Evolutionary conservation across 2,797 vertebrate genomes (phyloP).

Genomic region (Catostomus latipinnis): DNA sequence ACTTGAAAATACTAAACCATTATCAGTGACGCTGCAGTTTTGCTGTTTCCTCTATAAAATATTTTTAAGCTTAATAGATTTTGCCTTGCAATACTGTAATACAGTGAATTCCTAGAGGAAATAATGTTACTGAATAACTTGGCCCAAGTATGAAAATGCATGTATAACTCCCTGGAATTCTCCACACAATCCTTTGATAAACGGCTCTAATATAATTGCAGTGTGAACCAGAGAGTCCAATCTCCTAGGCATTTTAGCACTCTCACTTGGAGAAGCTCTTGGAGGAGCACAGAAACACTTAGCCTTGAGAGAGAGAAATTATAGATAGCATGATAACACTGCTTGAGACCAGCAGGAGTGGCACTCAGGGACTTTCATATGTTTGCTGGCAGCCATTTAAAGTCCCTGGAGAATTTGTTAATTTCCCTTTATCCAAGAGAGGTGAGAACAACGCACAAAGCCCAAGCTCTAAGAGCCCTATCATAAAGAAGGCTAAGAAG

Average conservation of each 20-base stretch:
- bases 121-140: conserved; percentile 20
- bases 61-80: conserved; percentile 1
- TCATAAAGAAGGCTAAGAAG: background rate
- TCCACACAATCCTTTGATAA: conserved; percentile 16
- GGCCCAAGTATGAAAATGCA: background rate
- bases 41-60: background rate
- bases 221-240: conserved; percentile 3
- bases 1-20: background rate
- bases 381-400: conserved; percentile 33
- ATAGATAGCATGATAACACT: conserved; percentile 28
- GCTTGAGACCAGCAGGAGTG: conserved; percentile 22
- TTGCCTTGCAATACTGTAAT: background rate
- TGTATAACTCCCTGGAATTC: conserved; percentile 1
- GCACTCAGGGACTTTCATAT: conserved; percentile 24
- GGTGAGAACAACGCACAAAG: conserved; percentile 20
- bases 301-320: conserved; percentile 26
- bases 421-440: conserved; percentile 25
- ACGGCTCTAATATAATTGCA: conserved; percentile 16
- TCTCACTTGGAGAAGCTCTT: conserved; percentile 18
- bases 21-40: background rate
- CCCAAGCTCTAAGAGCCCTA: conserved; percentile 39
- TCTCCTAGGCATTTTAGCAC: conserved; percentile 34
- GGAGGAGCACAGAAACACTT: conserved; percentile 26
- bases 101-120: conserved; percentile 20
- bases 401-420: conserved; percentile 13